phyloP scores from a whole-genome alignment of 2,113 vertebrate genomes.

The Callaeas wilsoni region DNA sequence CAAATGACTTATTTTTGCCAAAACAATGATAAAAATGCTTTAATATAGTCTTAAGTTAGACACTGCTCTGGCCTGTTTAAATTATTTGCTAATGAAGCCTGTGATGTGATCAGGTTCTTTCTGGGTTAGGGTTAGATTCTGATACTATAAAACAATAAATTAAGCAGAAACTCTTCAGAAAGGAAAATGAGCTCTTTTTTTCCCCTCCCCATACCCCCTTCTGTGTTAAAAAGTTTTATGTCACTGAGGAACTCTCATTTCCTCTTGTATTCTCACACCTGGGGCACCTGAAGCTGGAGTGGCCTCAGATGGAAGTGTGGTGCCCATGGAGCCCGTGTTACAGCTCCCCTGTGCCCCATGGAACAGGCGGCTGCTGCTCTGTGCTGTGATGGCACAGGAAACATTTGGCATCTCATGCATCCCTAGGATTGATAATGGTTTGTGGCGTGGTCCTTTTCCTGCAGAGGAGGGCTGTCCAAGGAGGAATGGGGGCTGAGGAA shows the following conservation, averaged over 20 bases:
- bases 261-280: not conserved
- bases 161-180: not conserved
- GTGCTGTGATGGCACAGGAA: not conserved
- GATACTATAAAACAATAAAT: constrained; percentile 23
- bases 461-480: not conserved
- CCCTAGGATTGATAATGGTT: not conserved
- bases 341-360: not conserved
- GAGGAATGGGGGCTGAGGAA: not conserved
- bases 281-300: not conserved
- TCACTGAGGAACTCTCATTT: not conserved
- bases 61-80: not conserved
- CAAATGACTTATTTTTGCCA: not conserved
- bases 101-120: not conserved
- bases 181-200: not conserved
- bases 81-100: not conserved
- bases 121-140: not conserved
- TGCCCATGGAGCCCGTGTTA: fast-evolving
- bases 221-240: not conserved
- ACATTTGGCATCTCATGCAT: not conserved
- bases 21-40: not conserved
- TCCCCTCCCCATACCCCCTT: fast-evolving
- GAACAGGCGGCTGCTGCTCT: not conserved
- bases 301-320: not conserved
- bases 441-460: not conserved
- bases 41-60: not conserved